These are phyloP conservation scores for Bombus terrestris DNA, from an alignment of 1,140 invertebrate genomes.

Conservation along the genomic window DNA sequence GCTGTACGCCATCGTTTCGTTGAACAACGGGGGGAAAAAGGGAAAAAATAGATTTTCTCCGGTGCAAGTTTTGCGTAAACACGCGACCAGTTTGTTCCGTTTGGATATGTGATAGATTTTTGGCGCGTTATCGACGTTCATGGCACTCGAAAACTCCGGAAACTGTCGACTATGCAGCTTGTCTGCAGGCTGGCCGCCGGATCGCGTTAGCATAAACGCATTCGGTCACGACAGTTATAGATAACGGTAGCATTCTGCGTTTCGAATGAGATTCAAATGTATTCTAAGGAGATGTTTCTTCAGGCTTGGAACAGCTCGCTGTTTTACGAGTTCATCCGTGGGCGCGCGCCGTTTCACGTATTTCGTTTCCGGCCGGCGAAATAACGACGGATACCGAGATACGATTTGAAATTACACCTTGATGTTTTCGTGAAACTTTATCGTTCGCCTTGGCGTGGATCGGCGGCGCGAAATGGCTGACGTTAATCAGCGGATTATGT, in stretches of 20 bases:
- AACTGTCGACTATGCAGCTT: constrained; percentile 16
- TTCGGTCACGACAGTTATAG: constrained; percentile 36
- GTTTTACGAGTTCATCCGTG: constrained; percentile 66
- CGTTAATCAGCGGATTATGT: constrained; percentile 40
- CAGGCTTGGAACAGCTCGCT: constrained; percentile 40
- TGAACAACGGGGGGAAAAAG: not conserved
- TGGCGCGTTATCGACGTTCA: not conserved
- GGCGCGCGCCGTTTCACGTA: constrained; percentile 41
- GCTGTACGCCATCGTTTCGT: not conserved
- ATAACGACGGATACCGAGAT: not conserved
- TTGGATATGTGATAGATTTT: constrained; percentile 27
- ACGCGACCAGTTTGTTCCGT: constrained; percentile 47
- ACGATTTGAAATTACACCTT: constrained; percentile 34
- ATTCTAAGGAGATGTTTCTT: constrained; percentile 56
- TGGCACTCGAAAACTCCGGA: not conserved
- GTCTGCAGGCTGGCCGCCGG: constrained; percentile 31
- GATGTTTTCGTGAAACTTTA: constrained; percentile 39
- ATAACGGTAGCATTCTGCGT: not conserved
- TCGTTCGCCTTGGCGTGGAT: not conserved
- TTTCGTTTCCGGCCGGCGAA: not conserved
- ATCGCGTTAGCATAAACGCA: constrained; percentile 64
- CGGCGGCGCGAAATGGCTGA: not conserved
- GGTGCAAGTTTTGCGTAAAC: constrained; percentile 41
- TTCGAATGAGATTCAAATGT: constrained; percentile 71
- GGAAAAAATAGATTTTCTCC: constrained; percentile 50